phyloP scores from a whole-genome alignment of 2,888 invertebrate species.

The Spialia ferax region DNA sequence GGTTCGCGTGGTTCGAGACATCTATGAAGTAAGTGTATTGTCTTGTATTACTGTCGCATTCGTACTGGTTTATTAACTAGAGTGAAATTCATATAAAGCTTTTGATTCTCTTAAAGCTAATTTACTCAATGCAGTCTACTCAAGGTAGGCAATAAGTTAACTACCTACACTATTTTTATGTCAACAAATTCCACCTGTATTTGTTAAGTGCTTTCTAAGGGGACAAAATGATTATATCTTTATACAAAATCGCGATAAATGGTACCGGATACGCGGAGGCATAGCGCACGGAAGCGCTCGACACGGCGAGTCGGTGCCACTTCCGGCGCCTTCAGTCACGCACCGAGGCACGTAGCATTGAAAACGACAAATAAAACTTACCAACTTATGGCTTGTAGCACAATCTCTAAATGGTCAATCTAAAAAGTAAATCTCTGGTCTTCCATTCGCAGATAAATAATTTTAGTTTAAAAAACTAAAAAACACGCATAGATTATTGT shows the following conservation, averaged over 20 bases:
- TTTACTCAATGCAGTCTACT: too few species aligned
- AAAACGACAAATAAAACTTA: not conserved
- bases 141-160: too few species aligned
- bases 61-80: not conserved
- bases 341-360: slow-evolving; percentile 55
- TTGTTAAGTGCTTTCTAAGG: slow-evolving; percentile 4
- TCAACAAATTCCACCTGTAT: not conserved
- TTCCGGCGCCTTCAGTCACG: slow-evolving; percentile 75
- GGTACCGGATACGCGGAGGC: slow-evolving; percentile 56
- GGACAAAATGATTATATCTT: slow-evolving; percentile 27
- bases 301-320: slow-evolving; percentile 51
- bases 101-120: too few species aligned
- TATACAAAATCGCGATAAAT: slow-evolving; percentile 42
- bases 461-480: too few species aligned
- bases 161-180: too few species aligned
- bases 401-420: too few species aligned
- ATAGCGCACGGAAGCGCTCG: slow-evolving; percentile 67
- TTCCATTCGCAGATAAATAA: too few species aligned
- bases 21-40: slow-evolving; percentile 23
- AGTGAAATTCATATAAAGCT: not conserved
- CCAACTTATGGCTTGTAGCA: too few species aligned
- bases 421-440: too few species aligned
- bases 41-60: slow-evolving; percentile 3
- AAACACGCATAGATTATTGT: too few species aligned
- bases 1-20: slow-evolving; percentile 5